Conservation (phyloP, 2,888 invertebrate genomes). For the Ischnura elegans region DNA sequence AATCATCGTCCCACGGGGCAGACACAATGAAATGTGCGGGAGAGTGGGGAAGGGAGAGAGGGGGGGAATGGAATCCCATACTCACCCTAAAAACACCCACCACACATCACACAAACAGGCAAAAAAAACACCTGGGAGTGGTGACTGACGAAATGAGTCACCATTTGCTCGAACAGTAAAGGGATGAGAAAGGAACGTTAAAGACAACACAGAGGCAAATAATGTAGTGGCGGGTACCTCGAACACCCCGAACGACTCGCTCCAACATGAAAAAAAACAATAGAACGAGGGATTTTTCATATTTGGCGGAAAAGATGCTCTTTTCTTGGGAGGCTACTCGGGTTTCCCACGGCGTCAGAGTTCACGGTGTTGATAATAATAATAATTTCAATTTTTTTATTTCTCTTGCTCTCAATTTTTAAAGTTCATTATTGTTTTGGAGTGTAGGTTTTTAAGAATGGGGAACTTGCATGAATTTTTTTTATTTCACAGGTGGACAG, state of each 20-base stretch:
- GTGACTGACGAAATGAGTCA: not conserved
- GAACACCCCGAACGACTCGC: not conserved
- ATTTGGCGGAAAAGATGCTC: too few species aligned
- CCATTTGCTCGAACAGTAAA: not conserved
- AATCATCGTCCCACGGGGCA: not conserved
- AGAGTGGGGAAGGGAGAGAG: not conserved
- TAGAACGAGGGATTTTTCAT: too few species aligned
- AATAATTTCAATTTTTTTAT: too few species aligned
- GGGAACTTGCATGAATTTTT: too few species aligned
- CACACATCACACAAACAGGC: too few species aligned
- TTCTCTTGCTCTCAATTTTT: too few species aligned
- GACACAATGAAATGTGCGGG: not conserved
- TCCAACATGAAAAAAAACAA: not conserved
- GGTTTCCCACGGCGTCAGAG: too few species aligned
- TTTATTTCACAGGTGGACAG: too few species aligned
- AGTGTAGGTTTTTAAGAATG: too few species aligned
- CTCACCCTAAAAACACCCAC: not conserved
- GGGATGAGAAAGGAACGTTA: not conserved
- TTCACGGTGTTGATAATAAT: too few species aligned
- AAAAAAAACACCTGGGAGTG: not conserved
- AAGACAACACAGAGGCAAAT: not conserved
- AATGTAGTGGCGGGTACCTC: not conserved
- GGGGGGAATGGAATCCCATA: not conserved
- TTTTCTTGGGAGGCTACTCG: too few species aligned
- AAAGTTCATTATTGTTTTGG: too few species aligned